Conservation (phyloP, 2,888 invertebrate species). For the Cerastis rubricosa region DNA sequence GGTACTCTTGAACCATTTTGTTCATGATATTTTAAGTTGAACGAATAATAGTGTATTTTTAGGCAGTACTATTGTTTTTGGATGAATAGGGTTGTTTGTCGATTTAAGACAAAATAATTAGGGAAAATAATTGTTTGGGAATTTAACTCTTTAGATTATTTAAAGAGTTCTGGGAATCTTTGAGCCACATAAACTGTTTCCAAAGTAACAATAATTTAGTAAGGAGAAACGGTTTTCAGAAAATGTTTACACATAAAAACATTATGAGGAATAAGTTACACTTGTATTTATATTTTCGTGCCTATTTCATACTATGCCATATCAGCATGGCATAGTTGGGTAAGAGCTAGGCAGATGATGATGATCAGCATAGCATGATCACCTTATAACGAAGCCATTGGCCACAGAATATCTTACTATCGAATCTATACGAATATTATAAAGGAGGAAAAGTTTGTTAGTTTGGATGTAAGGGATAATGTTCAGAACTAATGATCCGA, state of each 20-base stretch:
- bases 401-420: background rate
- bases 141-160: background rate
- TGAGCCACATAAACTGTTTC: background rate
- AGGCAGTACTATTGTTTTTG: slow-evolving; percentile 6
- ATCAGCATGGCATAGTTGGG: background rate
- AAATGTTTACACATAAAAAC: background rate
- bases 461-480: background rate
- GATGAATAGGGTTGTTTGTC: slow-evolving; percentile 26
- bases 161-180: slow-evolving; percentile 3
- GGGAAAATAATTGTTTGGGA: background rate
- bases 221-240: background rate
- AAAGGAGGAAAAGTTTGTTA: background rate
- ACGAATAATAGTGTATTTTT: slow-evolving; percentile 33
- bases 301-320: background rate
- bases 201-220: background rate
- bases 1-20: slow-evolving; percentile 33
- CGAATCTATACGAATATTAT: background rate
- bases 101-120: background rate
- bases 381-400: background rate
- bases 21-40: slow-evolving; percentile 37
- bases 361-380: too few relatives aligned
- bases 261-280: background rate
- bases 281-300: background rate
- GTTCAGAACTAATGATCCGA: background rate
- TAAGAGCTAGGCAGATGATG: too few relatives aligned